These are phyloP conservation scores for Gisinianus flammeolus DNA, from an alignment of 2,888 invertebrate genomes.

Conservation along the genomic window DNA sequence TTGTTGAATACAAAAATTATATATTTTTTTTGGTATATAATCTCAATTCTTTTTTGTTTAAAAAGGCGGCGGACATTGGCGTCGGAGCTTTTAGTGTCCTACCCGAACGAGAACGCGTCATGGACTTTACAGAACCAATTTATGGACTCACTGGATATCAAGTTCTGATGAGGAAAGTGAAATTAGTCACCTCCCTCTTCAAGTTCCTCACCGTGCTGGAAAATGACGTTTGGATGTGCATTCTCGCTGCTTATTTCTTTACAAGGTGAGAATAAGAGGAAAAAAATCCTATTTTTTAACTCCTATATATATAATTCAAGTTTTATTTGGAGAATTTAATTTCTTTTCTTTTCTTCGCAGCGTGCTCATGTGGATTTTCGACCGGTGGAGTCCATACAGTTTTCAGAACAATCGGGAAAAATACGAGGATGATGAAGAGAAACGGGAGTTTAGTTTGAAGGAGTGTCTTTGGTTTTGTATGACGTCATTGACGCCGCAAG, in stretches of 20 bases:
- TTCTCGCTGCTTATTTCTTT: slow-evolving; percentile 91
- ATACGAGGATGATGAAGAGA: slow-evolving; percentile 86
- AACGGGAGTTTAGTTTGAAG: slow-evolving; percentile 88
- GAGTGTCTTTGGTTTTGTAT: slow-evolving; percentile 99
- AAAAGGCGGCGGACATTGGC: slow-evolving; percentile 85
- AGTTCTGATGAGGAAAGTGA: slow-evolving; percentile 90
- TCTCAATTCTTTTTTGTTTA: neutral
- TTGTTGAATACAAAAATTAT: neutral
- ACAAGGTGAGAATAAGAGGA: slow-evolving; percentile 79
- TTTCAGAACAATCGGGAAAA: slow-evolving; percentile 91
- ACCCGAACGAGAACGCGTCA: slow-evolving; percentile 91
- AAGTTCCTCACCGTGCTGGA: slow-evolving; percentile 96
- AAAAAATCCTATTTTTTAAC: too few species aligned
- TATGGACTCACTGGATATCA: slow-evolving; percentile 88
- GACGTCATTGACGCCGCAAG: slow-evolving; percentile 94
- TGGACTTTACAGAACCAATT: slow-evolving; percentile 97
- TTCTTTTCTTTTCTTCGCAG: neutral
- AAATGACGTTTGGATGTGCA: slow-evolving; percentile 94
- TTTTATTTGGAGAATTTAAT: neutral
- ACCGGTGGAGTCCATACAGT: slow-evolving; percentile 95
- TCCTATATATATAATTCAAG: neutral
- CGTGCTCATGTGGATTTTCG: slow-evolving; percentile 91
- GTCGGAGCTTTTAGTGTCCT: slow-evolving; percentile 93
- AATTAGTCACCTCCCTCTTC: slow-evolving; percentile 87
- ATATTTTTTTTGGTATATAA: neutral